These are phyloP conservation scores for Proisotoma minuta DNA, from an alignment of 2,888 invertebrate genomes.

Conservation along the genomic window DNA sequence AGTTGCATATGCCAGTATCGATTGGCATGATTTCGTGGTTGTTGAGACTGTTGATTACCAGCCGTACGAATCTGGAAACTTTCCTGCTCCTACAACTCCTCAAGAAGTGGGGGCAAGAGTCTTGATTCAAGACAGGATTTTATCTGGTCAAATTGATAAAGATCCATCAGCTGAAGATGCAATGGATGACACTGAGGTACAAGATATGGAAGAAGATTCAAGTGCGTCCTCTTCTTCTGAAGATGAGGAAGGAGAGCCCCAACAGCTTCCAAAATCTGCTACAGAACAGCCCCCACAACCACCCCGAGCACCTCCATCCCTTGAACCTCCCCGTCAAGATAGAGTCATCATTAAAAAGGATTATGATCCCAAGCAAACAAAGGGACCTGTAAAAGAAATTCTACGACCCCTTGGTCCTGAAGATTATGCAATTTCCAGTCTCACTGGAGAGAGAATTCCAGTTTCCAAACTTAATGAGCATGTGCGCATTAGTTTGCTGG, in stretches of 20 bases:
- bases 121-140: conserved; percentile 65
- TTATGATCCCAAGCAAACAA: conserved; percentile 88
- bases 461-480: conserved; percentile 97
- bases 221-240: conserved; percentile 58
- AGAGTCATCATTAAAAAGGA: conserved; percentile 90
- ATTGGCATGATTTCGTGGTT: conserved; percentile 99
- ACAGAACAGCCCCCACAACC: conserved; percentile 49
- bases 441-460: conserved; percentile 95
- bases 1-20: conserved; percentile 93
- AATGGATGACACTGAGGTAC: conserved; percentile 59
- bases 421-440: conserved; percentile 93
- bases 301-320: conserved; percentile 49
- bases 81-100: conserved; percentile 95
- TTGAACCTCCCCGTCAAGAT: conserved; percentile 57
- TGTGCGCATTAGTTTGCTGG: conserved; percentile 91
- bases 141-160: conserved; percentile 39
- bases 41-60: conserved; percentile 99
- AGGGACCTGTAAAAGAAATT: conserved; percentile 54
- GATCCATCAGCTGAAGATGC: conserved; percentile 47
- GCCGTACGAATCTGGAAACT: conserved; percentile 89
- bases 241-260: conserved; percentile 60
- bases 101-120: conserved; percentile 94
- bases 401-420: conserved; percentile 64
- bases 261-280: conserved; percentile 50
- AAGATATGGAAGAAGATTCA: conserved; percentile 84